A percentile compares a stretch with the other conserved stretches of the same genome.
These are phyloP conservation scores for Arremon brunneinucha DNA, from an alignment of 2,797 vertebrate genomes.

Conservation along the genomic window DNA sequence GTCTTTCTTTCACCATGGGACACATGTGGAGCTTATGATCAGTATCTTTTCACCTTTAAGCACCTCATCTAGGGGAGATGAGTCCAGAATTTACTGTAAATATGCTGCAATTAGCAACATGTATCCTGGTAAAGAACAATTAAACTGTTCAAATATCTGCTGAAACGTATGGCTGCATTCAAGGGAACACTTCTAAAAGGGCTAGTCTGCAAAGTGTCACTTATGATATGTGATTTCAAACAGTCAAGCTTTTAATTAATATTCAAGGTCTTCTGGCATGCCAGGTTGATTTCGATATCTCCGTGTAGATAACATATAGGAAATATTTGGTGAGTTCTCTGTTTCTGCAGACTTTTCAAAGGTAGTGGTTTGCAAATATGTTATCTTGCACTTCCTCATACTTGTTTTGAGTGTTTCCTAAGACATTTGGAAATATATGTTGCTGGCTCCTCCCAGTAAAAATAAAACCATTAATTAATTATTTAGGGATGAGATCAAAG, in stretches of 20 bases:
- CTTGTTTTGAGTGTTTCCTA: not conserved
- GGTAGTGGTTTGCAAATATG: not conserved
- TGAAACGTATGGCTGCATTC: not conserved
- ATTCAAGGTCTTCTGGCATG: not conserved
- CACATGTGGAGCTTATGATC: not conserved
- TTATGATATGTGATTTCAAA: not conserved
- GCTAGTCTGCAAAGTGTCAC: not conserved
- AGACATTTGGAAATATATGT: not conserved
- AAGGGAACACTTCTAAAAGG: not conserved
- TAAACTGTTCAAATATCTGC: not conserved
- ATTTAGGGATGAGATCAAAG: not conserved
- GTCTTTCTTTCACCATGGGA: not conserved
- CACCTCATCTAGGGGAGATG: not conserved
- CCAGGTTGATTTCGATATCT: not conserved
- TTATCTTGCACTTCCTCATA: not conserved
- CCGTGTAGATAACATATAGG: not conserved
- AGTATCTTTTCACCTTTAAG: not conserved
- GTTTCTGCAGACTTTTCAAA: not conserved
- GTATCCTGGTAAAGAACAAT: not conserved
- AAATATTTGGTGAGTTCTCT: not conserved
- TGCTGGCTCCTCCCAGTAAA: not conserved
- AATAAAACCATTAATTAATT: not conserved
- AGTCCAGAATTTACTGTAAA: not conserved
- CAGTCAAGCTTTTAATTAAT: not conserved
- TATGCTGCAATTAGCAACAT: not conserved